Evolutionary conservation across 1,140 invertebrate species (phyloP).

Genomic region (Zaprionus lachaisei): DNA sequence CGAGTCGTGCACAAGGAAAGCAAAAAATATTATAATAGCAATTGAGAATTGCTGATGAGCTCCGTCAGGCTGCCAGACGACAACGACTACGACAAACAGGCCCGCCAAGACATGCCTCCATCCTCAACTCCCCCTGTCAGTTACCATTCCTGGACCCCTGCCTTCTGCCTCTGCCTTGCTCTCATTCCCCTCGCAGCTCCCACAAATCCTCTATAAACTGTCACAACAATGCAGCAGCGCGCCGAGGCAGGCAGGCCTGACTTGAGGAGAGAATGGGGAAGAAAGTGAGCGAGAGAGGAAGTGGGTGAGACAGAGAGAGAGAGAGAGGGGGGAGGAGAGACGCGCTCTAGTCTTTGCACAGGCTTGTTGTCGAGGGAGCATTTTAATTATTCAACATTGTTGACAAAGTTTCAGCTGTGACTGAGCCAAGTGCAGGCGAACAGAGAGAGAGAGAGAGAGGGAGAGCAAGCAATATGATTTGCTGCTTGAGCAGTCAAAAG

Average conservation of each 20-base stretch:
- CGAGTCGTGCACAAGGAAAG: conserved; percentile 29
- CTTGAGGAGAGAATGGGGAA: background rate
- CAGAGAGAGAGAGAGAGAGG: conserved; percentile 4
- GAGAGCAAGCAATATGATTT: conserved; percentile 70
- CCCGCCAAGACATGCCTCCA: conserved; percentile 26
- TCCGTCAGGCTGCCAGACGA: conserved; percentile 33
- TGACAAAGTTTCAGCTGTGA: conserved; percentile 78
- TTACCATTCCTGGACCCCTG: background rate
- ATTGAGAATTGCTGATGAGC: conserved; percentile 84
- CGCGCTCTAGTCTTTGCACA: conserved; percentile 53
- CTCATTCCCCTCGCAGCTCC: background rate
- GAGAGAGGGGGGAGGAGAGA: conserved; percentile 5
- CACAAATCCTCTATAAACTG: conserved; percentile 45
- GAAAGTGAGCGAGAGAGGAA: background rate
- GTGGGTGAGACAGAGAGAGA: background rate
- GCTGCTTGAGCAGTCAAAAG: conserved; percentile 80
- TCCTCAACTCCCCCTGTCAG: background rate
- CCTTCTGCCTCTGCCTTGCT: background rate
- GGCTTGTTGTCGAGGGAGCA: conserved; percentile 76
- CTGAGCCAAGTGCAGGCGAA: conserved; percentile 10
- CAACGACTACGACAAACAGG: conserved; percentile 32
- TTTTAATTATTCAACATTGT: conserved; percentile 84
- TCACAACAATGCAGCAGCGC: conserved; percentile 39
- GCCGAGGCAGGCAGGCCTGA: conserved; percentile 1
- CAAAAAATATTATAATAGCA: conserved; percentile 83